Conservation (phyloP, 2,797 vertebrate species). For the Hydrolagus colliei region DNA sequence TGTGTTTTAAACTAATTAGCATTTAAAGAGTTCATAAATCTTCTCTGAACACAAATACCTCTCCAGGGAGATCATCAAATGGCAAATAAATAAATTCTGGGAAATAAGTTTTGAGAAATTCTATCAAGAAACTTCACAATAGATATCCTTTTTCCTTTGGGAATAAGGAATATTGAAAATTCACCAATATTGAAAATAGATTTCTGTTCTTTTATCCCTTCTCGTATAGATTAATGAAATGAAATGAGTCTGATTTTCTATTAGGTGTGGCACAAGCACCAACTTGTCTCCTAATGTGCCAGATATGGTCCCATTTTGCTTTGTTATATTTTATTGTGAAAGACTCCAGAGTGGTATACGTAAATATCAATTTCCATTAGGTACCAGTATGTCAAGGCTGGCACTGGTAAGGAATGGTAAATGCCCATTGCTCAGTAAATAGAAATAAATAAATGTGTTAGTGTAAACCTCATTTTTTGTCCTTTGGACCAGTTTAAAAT, state of each 20-base stretch:
- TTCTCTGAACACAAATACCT: conserved; percentile 26
- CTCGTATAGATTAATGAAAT: not conserved
- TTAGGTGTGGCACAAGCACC: not conserved
- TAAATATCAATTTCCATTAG: too few relatives aligned
- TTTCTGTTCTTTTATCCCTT: not conserved
- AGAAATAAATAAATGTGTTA: too few relatives aligned
- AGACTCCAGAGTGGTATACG: too few relatives aligned
- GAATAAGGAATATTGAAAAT: not conserved
- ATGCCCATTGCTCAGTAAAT: too few relatives aligned
- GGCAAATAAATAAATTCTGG: conserved; percentile 16
- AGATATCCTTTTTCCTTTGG: not conserved
- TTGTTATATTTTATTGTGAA: too few relatives aligned
- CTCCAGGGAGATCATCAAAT: conserved; percentile 13
- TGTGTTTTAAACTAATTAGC: conserved; percentile 31
- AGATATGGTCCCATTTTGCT: too few relatives aligned
- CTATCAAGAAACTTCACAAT: not conserved
- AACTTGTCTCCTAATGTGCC: too few relatives aligned
- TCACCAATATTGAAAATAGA: too few relatives aligned
- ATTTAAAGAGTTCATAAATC: conserved; percentile 31
- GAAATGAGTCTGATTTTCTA: not conserved
- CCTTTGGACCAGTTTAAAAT: too few relatives aligned
- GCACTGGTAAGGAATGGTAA: too few relatives aligned
- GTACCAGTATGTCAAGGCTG: too few relatives aligned
- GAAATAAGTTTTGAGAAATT: not conserved
- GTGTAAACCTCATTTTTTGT: too few relatives aligned